phyloP scores from a whole-genome alignment of 2,113 vertebrate genomes.

The Anoura caudifer region DNA sequence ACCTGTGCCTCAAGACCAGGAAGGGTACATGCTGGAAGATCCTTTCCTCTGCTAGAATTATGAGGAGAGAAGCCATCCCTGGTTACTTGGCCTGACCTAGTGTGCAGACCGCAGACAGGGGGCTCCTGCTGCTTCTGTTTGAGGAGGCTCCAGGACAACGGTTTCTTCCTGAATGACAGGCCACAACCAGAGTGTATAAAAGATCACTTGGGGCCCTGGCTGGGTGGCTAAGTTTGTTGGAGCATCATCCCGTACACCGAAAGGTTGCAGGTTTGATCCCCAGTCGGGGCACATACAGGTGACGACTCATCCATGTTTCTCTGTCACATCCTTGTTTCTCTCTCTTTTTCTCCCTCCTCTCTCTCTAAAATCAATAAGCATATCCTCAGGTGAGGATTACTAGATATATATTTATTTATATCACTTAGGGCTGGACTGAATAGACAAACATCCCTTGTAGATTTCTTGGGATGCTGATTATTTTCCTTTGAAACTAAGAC shows the following conservation, averaged over 20 bases:
- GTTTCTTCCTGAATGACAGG: neutral
- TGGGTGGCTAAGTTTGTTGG: too few species aligned
- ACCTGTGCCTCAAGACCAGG: neutral
- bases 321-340: too few species aligned
- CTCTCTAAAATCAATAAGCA: too few species aligned
- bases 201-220: too few species aligned
- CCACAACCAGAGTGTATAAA: neutral
- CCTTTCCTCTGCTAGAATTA: neutral
- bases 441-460: neutral
- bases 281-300: too few species aligned
- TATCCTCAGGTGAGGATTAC: too few species aligned
- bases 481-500: conserved; percentile 25
- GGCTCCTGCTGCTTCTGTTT: rapidly evolving
- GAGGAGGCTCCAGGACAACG: neutral
- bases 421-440: neutral
- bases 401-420: too few species aligned
- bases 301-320: too few species aligned
- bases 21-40: neutral
- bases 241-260: too few species aligned
- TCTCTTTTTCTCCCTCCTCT: too few species aligned
- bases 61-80: neutral
- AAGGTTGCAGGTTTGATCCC: too few species aligned
- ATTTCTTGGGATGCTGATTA: neutral
- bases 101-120: rapidly evolving
- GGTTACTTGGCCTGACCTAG: neutral